These are phyloP conservation scores for Takifugu ocellatus DNA, from an alignment of 2,797 vertebrate species.

Conservation along the genomic window DNA sequence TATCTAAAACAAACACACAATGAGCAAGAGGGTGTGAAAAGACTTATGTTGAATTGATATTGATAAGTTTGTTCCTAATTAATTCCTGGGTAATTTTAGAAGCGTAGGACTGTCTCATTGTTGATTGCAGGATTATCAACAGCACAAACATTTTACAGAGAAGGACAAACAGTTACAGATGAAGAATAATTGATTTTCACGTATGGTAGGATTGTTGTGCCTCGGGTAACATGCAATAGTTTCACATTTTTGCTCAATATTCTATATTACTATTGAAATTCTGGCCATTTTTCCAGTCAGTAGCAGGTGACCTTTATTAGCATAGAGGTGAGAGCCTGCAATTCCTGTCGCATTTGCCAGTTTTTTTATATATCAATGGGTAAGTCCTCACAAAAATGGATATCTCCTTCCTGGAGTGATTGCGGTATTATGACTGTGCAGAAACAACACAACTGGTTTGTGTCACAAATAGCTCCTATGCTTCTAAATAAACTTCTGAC, in stretches of 20 bases:
- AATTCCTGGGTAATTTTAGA: slow-evolving; percentile 11
- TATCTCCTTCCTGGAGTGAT: no score
- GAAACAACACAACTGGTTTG: no score
- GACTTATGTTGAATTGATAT: slow-evolving; percentile 12
- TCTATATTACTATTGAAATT: slow-evolving; percentile 20
- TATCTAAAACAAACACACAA: slow-evolving; percentile 46
- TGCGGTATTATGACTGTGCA: background rate
- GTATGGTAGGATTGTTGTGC: slow-evolving; percentile 36
- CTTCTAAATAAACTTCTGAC: slow-evolving; percentile 6
- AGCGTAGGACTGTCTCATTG: slow-evolving; percentile 31
- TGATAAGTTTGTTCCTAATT: no score
- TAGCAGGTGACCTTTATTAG: no score
- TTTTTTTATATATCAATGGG: background rate
- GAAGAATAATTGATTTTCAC: background rate
- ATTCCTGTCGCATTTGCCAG: background rate
- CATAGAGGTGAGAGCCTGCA: no score
- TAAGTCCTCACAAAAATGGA: background rate
- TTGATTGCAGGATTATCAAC: slow-evolving; percentile 32
- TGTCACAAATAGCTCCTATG: no score
- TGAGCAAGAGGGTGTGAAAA: slow-evolving; percentile 28
- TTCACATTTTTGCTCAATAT: slow-evolving; percentile 3
- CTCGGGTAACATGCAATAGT: slow-evolving; percentile 31
- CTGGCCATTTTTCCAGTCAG: no score
- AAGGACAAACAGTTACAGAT: slow-evolving; percentile 13
- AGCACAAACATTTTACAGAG: slow-evolving; percentile 39